Percentiles rank a stretch among this genome's conserved stretches.
phyloP scores from a whole-genome alignment of 2,888 invertebrate genomes.

The Hyppa rectilinea region DNA sequence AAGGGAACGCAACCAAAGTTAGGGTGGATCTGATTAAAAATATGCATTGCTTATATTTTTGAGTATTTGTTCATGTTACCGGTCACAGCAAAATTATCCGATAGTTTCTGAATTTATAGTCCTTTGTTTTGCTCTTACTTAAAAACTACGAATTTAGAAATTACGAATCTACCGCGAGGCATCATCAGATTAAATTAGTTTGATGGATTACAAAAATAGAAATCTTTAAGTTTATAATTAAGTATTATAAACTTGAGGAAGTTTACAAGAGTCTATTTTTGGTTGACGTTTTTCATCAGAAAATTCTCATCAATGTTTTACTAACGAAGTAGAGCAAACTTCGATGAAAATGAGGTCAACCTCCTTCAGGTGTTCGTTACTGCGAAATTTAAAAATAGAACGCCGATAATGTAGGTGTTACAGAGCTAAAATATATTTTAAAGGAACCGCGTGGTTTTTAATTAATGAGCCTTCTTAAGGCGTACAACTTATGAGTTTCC shows the following conservation, averaged over 20 bases:
- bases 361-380: slow-evolving; percentile 24
- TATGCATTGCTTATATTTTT: too few relatives aligned
- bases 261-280: slow-evolving; percentile 3
- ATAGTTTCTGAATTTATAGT: too few relatives aligned
- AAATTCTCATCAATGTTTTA: slow-evolving; percentile 20
- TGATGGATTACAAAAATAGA: background rate
- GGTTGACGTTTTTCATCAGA: background rate
- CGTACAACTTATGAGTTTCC: background rate
- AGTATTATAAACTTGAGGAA: too few relatives aligned
- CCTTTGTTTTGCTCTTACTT: too few relatives aligned
- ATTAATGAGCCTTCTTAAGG: slow-evolving; percentile 39
- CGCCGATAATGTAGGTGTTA: slow-evolving; percentile 47
- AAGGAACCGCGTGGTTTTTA: slow-evolving; percentile 41
- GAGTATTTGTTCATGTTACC: too few relatives aligned
- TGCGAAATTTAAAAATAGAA: slow-evolving; percentile 31
- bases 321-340: slow-evolving; percentile 19
- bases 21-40: too few relatives aligned
- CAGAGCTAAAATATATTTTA: slow-evolving; percentile 21
- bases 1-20: too few relatives aligned
- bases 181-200: background rate
- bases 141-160: too few relatives aligned
- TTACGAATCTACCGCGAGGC: too few relatives aligned
- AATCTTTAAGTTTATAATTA: too few relatives aligned
- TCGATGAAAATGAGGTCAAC: slow-evolving; percentile 45
- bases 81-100: too few relatives aligned